phyloP scores from a whole-genome alignment of 2,113 vertebrate genomes.

The Onychorhynchus coronatus region DNA sequence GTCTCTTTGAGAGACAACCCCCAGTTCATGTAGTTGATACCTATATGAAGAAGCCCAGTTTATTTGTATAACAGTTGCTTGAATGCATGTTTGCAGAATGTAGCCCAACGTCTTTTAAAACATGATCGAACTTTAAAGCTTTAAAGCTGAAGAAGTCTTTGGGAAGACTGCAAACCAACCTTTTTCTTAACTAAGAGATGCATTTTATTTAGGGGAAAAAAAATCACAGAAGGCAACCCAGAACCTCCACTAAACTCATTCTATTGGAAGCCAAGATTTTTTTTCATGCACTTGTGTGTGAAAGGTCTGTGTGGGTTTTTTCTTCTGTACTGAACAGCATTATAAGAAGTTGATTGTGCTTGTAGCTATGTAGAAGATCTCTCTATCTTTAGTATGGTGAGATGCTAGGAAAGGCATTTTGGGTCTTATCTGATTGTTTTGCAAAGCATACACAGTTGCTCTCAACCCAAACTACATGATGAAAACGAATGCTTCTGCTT shows the following conservation, averaged over 20 bases:
- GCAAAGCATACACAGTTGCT: background rate
- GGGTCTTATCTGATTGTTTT: constrained; percentile 9
- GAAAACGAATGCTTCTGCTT: background rate
- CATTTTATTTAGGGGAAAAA: background rate
- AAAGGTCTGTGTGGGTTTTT: background rate
- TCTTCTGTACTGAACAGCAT: background rate
- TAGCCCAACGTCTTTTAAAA: background rate
- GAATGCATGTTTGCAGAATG: background rate
- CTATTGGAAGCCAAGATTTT: background rate
- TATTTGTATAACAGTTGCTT: background rate
- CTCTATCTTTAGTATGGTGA: background rate
- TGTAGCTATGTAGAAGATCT: background rate
- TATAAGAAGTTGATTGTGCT: background rate
- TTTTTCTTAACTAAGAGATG: background rate
- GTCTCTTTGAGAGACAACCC: background rate
- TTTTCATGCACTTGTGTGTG: background rate
- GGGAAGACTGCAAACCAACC: background rate
- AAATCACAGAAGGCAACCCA: background rate
- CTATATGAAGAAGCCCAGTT: background rate
- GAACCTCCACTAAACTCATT: background rate
- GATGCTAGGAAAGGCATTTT: background rate
- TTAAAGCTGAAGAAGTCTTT: background rate
- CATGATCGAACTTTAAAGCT: background rate
- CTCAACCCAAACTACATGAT: background rate
- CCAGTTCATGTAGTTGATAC: background rate